Evolutionary conservation across 2,797 vertebrate species (phyloP), one percentile per base, ranked within the genome.

Genomic region (Lutjanus campechanus): DNA sequence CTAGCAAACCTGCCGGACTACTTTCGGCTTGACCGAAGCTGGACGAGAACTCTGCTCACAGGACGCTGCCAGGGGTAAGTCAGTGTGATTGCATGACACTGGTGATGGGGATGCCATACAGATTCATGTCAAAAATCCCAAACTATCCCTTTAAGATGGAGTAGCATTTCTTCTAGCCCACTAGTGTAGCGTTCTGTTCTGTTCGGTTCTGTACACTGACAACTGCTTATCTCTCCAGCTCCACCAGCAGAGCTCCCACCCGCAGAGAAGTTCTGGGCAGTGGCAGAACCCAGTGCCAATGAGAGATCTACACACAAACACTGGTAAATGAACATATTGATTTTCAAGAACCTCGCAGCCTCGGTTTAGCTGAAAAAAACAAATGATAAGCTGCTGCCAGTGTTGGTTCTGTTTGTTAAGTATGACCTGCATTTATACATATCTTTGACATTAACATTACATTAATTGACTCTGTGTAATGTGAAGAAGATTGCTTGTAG

Each of bases 231-330:
- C 44, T 73, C 69, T 77, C 8, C 79, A 97, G 96, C 94, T 97
- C 72, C 96, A 97, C 90, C 96, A 96, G 92, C 95, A 95, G 91
- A 96, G 81, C 83, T 94, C 94, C 47, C 91, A 92, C 40, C 87
- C 94, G 50, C 95, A 94, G 86, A 93, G 90, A 86, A 73, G 86
- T 51, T 88, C 93, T 1, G 95, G 90, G 11, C 93, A 91, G 44
- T 94, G 94, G 91, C 95, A 95, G 73, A 87, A 86, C 64, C 76
- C 93, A 15, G 88, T 95, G 72, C 90, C 95, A 69, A 89, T 95
- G 91, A 95, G 94, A 73, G 95, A 96, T n/a, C 83, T 95, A 46
- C 89, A 90, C 68, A 60, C 80, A 41, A 88, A 80, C 66, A 70
- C 94, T 78, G 94, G 96, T 96, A 88, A 92, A 76, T 55, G 6